Percentiles rank a stretch among this genome's conserved stretches.
Evolutionary conservation across 2,888 invertebrate species (phyloP).

Genomic region (Drosophila subquinaria): DNA sequence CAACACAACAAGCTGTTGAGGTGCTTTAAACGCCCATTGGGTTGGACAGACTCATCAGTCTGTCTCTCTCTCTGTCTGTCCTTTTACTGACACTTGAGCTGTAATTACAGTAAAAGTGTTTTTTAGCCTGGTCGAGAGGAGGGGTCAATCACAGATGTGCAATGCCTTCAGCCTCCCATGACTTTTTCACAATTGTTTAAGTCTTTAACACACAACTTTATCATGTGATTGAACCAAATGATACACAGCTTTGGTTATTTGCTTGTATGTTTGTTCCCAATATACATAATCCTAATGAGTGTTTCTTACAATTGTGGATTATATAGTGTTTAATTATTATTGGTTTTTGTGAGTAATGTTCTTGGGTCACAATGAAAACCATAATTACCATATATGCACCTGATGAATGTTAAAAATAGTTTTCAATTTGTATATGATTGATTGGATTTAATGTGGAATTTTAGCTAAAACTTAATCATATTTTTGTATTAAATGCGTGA

Average conservation of each 20-base stretch:
- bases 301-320: background rate
- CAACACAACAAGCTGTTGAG: slow-evolving; percentile 45
- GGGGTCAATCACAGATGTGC: slow-evolving; percentile 6
- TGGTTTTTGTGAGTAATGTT: slow-evolving; percentile 1
- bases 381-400: background rate
- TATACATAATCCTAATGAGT: background rate
- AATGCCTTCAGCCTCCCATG: background rate
- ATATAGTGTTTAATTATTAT: background rate
- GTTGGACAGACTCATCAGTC: slow-evolving; percentile 29
- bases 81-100: slow-evolving; percentile 50
- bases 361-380: background rate
- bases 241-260: slow-evolving; percentile 10
- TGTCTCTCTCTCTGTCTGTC: slow-evolving; percentile 23
- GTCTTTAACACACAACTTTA: slow-evolving; percentile 3
- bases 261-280: background rate
- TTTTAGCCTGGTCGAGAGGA: slow-evolving; percentile 15
- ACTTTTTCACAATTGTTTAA: slow-evolving; percentile 12
- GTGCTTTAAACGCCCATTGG: slow-evolving; percentile 42
- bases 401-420: too few relatives aligned
- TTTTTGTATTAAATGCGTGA: background rate
- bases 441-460: background rate
- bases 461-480: background rate
- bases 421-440: background rate
- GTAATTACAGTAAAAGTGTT: slow-evolving; percentile 54
- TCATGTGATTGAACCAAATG: background rate